Evolutionary conservation across 2,797 vertebrate species (phyloP).

Genomic region (Dryobates pubescens): DNA sequence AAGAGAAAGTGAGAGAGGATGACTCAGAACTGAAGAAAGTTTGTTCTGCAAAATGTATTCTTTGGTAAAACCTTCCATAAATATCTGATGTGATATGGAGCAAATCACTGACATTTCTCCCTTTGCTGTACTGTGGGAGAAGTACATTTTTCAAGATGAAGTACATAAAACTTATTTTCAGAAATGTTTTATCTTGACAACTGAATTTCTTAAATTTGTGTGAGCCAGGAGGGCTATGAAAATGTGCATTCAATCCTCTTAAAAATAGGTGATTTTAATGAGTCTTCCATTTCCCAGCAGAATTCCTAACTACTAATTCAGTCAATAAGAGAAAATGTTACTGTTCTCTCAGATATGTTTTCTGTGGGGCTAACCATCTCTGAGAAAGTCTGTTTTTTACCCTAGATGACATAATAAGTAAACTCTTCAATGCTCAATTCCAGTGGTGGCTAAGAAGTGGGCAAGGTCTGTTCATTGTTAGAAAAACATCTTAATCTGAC

Average conservation of each 20-base stretch:
- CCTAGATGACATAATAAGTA: background rate
- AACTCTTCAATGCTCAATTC: background rate
- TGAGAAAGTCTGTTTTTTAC: background rate
- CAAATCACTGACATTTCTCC: background rate
- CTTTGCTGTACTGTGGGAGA: background rate
- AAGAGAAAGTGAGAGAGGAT: background rate
- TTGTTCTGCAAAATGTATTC: background rate
- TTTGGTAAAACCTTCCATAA: background rate
- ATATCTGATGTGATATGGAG: background rate
- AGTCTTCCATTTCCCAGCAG: background rate
- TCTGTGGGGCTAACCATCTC: background rate
- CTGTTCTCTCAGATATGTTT: background rate
- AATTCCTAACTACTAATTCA: background rate
- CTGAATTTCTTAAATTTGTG: background rate
- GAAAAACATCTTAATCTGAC: background rate
- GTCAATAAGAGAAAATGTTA: background rate
- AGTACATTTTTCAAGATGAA: background rate
- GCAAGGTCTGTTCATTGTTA: background rate
- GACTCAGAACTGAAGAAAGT: background rate
- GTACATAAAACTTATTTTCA: background rate
- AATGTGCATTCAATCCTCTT: background rate
- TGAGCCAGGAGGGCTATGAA: background rate
- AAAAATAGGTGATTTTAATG: background rate
- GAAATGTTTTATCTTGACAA: background rate
- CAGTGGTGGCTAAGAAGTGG: fast-evolving